phyloP scores from a whole-genome alignment of 23 tunicate genomes.

The Ascidia mentula region DNA sequence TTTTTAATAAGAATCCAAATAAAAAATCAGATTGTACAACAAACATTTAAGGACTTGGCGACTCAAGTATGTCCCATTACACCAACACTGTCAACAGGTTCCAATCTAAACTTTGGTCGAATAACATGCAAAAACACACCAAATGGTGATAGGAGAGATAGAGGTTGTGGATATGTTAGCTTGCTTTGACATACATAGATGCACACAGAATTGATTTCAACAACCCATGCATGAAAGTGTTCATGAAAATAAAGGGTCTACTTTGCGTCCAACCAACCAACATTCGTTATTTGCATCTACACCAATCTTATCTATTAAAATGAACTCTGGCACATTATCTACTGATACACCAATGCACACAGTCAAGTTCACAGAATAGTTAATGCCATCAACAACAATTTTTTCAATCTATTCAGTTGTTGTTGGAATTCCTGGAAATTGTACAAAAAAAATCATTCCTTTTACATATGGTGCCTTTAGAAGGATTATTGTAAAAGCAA shows the following conservation, averaged over 20 bases:
- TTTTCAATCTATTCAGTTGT: not conserved
- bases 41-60: not conserved
- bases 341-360: not conserved
- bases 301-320: not conserved
- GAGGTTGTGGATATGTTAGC: constrained; percentile 5
- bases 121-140: constrained; percentile 3
- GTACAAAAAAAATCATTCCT: not conserved
- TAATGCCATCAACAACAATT: not conserved
- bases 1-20: no score
- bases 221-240: constrained; percentile 6
- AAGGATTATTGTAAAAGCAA: not conserved
- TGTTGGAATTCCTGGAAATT: not conserved
- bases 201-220: not conserved
- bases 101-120: not conserved
- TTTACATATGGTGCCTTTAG: not conserved
- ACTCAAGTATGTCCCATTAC: not conserved
- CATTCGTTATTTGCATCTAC: constrained; percentile 10
- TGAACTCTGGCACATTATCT: not conserved
- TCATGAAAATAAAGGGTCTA: not conserved
- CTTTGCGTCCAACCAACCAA: not conserved
- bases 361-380: not conserved
- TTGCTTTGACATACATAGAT: not conserved
- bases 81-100: not conserved
- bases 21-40: not conserved
- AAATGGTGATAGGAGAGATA: constrained; percentile 7